Percentiles rank a stretch among this genome's conserved stretches.
Conservation (phyloP, 2,797 vertebrate genomes). For the Natrix natrix region DNA sequence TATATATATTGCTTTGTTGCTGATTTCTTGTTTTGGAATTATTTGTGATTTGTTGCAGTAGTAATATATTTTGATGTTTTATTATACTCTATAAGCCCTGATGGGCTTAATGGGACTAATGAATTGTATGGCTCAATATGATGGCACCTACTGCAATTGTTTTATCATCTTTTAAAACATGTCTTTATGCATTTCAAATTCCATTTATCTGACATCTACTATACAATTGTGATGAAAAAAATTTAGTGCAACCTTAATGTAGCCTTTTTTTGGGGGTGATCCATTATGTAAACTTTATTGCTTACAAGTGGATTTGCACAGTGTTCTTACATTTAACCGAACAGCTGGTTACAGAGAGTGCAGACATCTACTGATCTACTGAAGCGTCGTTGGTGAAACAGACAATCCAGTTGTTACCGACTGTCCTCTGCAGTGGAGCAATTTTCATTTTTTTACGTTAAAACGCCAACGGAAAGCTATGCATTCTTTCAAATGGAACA, state of each 20-base stretch:
- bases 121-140: background rate
- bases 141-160: background rate
- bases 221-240: background rate
- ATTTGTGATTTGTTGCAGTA: background rate
- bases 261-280: no score
- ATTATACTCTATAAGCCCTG: background rate
- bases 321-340: constrained; percentile 65
- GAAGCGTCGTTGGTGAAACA: constrained; percentile 42
- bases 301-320: constrained; percentile 70
- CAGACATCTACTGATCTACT: constrained; percentile 31
- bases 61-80: background rate
- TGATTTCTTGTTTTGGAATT: background rate
- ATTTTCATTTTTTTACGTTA: constrained; percentile 29
- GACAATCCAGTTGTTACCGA: constrained; percentile 22
- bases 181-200: background rate
- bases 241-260: background rate
- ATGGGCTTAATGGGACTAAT: background rate
- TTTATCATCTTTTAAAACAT: background rate
- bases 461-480: constrained; percentile 41
- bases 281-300: constrained; percentile 69
- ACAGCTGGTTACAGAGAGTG: constrained; percentile 57
- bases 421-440: constrained; percentile 21
- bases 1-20: background rate
- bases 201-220: background rate
- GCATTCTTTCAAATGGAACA: background rate